Percentiles rank a stretch among this genome's conserved stretches.
Evolutionary conservation across 2,888 invertebrate species (phyloP).

Genomic region (Tortricodes alternella): DNA sequence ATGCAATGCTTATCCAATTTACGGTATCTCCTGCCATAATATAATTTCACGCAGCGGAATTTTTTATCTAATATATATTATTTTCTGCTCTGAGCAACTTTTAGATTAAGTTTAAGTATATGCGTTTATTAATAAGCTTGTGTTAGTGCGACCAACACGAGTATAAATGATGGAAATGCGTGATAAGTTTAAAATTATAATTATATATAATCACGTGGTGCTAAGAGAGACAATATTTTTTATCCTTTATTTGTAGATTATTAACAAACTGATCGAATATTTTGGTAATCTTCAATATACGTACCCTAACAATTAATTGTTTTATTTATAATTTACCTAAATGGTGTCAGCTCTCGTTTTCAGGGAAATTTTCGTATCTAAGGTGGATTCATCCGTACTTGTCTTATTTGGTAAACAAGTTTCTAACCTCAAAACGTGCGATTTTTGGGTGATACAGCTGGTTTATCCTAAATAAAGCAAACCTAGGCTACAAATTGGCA

Average conservation of each 20-base stretch:
- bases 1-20: too few relatives aligned
- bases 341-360: too few relatives aligned
- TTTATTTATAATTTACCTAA: neutral
- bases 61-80: neutral
- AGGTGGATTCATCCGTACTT: too few relatives aligned
- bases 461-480: too few relatives aligned
- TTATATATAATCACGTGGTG: conserved; percentile 51
- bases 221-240: conserved; percentile 58
- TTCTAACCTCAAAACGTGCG: too few relatives aligned
- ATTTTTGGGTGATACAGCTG: too few relatives aligned
- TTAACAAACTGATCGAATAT: conserved; percentile 57
- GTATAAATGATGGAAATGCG: neutral
- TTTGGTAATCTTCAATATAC: conserved; percentile 65
- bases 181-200: neutral
- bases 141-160: conserved; percentile 17
- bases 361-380: too few relatives aligned
- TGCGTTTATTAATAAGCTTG: conserved; percentile 3
- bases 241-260: conserved; percentile 49
- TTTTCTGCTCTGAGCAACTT: neutral
- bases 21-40: too few relatives aligned
- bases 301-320: conserved; percentile 59
- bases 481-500: too few relatives aligned
- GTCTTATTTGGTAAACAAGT: too few relatives aligned
- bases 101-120: neutral
- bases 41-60: too few relatives aligned